Evolutionary conservation across 2,888 invertebrate genomes (phyloP).

Genomic region (Trypoxylon attenuatum): DNA sequence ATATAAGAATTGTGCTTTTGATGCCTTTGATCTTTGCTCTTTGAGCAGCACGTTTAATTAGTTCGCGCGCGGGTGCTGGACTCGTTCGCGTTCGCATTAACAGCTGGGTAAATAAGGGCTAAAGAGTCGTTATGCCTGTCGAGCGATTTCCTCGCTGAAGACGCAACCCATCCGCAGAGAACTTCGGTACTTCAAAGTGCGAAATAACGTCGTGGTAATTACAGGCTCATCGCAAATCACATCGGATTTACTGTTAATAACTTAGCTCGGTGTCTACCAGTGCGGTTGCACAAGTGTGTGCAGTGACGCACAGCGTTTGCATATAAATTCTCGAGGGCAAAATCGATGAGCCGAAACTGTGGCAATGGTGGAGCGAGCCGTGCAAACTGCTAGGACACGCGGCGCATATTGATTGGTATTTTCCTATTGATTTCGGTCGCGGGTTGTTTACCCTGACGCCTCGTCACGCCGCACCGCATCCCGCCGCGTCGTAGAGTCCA

Average conservation of each 20-base stretch:
- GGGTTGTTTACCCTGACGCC: background rate
- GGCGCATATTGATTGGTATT: constrained; percentile 8
- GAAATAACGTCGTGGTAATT: too few species aligned
- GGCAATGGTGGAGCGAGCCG: background rate
- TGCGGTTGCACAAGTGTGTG: too few species aligned
- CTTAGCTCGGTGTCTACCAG: too few species aligned
- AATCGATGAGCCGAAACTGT: background rate
- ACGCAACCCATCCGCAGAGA: too few species aligned
- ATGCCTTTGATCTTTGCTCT: constrained; percentile 1
- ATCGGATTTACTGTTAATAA: too few species aligned
- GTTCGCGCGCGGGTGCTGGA: background rate
- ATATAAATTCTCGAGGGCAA: too few species aligned
- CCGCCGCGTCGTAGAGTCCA: too few species aligned
- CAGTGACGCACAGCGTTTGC: too few species aligned
- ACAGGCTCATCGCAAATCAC: too few species aligned
- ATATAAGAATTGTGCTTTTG: background rate
- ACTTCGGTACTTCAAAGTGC: too few species aligned
- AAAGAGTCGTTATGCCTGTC: background rate
- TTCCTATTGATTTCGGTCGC: constrained; percentile 20
- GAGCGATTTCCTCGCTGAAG: too few species aligned
- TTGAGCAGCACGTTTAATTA: constrained; percentile 1
- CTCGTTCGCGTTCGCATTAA: background rate
- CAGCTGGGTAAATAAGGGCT: background rate
- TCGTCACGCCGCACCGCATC: background rate
- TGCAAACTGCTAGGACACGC: background rate